Evolutionary conservation across 2,113 vertebrate species (phyloP).

Genomic region (Zapornia atra): DNA sequence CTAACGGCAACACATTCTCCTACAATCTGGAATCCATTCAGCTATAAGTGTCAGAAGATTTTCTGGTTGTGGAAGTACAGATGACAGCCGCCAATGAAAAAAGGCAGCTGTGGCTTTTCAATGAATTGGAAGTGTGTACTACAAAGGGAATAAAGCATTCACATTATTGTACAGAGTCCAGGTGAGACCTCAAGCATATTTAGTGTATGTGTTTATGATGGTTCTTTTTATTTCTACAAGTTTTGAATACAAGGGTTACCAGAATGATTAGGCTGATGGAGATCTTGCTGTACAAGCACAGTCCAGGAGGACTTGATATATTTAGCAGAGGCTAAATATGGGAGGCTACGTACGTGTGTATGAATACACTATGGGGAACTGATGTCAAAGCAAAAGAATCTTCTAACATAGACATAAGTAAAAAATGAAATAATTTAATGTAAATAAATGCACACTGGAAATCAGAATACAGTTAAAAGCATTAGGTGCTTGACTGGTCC

Average conservation of each 20-base stretch:
- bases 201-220: background rate
- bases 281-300: background rate
- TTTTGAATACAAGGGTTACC: background rate
- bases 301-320: background rate
- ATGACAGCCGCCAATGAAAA: background rate
- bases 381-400: background rate
- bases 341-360: background rate
- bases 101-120: background rate
- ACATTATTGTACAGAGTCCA: background rate
- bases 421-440: background rate
- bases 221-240: background rate
- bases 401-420: background rate
- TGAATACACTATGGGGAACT: background rate
- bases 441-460: background rate
- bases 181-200: background rate
- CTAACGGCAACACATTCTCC: background rate
- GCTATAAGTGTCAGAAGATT: background rate
- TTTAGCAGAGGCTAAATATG: background rate
- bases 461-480: background rate
- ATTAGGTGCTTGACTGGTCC: background rate
- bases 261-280: background rate
- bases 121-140: background rate
- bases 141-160: background rate
- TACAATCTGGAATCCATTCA: background rate
- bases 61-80: background rate